These are phyloP conservation scores for Clarias laeviceps DNA, from an alignment of 2,797 vertebrate species.

Conservation along the genomic window DNA sequence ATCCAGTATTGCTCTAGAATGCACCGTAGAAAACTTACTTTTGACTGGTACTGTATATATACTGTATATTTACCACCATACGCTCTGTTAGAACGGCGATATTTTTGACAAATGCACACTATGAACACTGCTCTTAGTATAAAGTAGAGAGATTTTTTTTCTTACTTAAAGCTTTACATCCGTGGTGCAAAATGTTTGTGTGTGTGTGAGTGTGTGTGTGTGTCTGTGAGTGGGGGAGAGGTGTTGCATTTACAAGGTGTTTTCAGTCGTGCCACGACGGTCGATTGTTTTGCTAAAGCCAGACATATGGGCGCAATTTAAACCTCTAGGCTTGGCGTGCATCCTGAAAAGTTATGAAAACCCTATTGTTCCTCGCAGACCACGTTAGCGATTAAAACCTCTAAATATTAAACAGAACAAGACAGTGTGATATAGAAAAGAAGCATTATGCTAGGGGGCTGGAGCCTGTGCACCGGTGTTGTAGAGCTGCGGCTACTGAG, in stretches of 20 bases:
- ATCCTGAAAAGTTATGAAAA: constrained; percentile 29
- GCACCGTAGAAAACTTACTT: no score
- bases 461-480: background rate
- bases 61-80: background rate
- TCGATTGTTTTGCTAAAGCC: constrained; percentile 25
- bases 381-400: background rate
- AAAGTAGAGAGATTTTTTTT: background rate
- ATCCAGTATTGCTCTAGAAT: no score
- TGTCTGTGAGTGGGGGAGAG: background rate
- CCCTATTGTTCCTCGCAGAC: constrained; percentile 26
- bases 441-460: background rate
- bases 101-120: background rate
- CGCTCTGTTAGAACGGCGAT: background rate
- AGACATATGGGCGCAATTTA: constrained; percentile 46
- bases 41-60: background rate
- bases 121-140: background rate
- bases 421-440: background rate
- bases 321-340: constrained; percentile 31
- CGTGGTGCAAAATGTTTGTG: background rate
- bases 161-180: background rate
- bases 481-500: background rate
- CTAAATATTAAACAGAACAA: background rate
- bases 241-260: constrained; percentile 43
- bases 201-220: background rate
- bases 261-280: constrained; percentile 46